phyloP scores from a whole-genome alignment of 2,888 invertebrate genomes.

The Caenorhabditis sp. region DNA sequence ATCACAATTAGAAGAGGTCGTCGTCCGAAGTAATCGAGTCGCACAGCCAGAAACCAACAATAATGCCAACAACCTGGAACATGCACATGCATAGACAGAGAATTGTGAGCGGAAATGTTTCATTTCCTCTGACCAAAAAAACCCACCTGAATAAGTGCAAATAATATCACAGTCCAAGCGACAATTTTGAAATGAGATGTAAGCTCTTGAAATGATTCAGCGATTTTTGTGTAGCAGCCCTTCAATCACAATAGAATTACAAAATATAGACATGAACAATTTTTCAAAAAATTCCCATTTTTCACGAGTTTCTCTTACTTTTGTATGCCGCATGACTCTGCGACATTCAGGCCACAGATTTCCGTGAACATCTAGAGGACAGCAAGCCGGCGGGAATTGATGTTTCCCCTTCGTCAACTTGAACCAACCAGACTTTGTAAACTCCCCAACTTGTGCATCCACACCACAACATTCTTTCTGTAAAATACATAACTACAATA shows the following conservation, averaged over 20 bases:
- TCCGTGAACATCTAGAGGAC: conserved; percentile 63
- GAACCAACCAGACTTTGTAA: conserved; percentile 65
- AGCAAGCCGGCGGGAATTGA: conserved; percentile 69
- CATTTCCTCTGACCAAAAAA: too few relatives aligned
- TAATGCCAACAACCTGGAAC: conserved; percentile 66
- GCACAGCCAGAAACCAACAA: conserved; percentile 70
- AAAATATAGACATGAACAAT: neutral
- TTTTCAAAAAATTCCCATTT: too few relatives aligned
- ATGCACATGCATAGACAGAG: conserved; percentile 5
- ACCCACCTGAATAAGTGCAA: conserved; percentile 64
- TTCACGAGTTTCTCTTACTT: too few relatives aligned
- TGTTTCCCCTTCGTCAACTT: conserved; percentile 52
- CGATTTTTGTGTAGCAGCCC: conserved; percentile 67
- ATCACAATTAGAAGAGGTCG: conserved; percentile 44
- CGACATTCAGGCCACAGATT: conserved; percentile 58
- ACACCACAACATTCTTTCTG: conserved; percentile 69
- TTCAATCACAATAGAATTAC: conserved; percentile 18
- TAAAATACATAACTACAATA: conserved; percentile 7
- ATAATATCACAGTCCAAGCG: conserved; percentile 67
- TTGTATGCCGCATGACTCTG: conserved; percentile 60
- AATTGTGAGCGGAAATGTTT: neutral
- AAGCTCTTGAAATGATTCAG: conserved; percentile 65
- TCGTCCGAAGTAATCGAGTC: conserved; percentile 66
- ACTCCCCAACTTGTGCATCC: conserved; percentile 68
- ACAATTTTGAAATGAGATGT: conserved; percentile 69